A percentile compares a stretch with the other conserved stretches of the same genome.
phyloP scores from a whole-genome alignment of 2,113 vertebrate species.

The Thunnus thynnus region DNA sequence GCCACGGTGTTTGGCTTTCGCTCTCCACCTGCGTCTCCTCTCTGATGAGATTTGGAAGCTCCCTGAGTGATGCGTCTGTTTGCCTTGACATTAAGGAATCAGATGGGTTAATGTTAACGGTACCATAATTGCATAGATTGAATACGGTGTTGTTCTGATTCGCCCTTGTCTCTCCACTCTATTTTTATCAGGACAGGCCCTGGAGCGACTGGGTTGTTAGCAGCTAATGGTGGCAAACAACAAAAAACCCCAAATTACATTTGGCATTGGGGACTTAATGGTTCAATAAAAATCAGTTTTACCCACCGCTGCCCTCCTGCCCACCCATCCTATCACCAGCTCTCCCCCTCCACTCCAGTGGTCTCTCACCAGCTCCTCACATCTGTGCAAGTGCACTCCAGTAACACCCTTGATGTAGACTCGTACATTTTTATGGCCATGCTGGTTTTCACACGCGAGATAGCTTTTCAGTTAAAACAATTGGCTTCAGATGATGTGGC shows the following conservation, averaged over 20 bases:
- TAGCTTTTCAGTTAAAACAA: slow-evolving; percentile 67
- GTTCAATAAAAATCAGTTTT: slow-evolving; percentile 76
- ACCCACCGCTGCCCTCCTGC: slow-evolving; percentile 46
- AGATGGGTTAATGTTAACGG: slow-evolving; percentile 57
- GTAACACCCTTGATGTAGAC: slow-evolving; percentile 39
- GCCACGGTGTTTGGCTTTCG: slow-evolving; percentile 14
- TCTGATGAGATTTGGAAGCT: slow-evolving; percentile 59
- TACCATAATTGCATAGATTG: slow-evolving; percentile 50
- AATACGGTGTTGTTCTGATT: slow-evolving; percentile 47
- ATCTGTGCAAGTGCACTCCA: slow-evolving; percentile 48
- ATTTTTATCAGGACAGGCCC: slow-evolving; percentile 64
- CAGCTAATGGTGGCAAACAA: slow-evolving; percentile 71
- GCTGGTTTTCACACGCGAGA: slow-evolving; percentile 33
- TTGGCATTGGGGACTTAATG: slow-evolving; percentile 70
- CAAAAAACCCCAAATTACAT: slow-evolving; percentile 73
- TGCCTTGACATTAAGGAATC: slow-evolving; percentile 56
- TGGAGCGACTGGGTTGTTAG: slow-evolving; percentile 53
- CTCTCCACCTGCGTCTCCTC: slow-evolving; percentile 49
- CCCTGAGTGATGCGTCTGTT: slow-evolving; percentile 52
- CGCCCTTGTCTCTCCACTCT: slow-evolving; percentile 51
- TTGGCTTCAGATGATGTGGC: slow-evolving; percentile 52
- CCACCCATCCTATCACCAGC: slow-evolving; percentile 29
- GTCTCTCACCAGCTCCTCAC: slow-evolving; percentile 39
- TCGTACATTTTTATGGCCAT: slow-evolving; percentile 37
- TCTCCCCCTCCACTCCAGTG: slow-evolving; percentile 4